Percentiles rank a stretch among this genome's conserved stretches.
phyloP scores from a whole-genome alignment of 2,888 invertebrate genomes.

The Ichneumoninae sp. region DNA sequence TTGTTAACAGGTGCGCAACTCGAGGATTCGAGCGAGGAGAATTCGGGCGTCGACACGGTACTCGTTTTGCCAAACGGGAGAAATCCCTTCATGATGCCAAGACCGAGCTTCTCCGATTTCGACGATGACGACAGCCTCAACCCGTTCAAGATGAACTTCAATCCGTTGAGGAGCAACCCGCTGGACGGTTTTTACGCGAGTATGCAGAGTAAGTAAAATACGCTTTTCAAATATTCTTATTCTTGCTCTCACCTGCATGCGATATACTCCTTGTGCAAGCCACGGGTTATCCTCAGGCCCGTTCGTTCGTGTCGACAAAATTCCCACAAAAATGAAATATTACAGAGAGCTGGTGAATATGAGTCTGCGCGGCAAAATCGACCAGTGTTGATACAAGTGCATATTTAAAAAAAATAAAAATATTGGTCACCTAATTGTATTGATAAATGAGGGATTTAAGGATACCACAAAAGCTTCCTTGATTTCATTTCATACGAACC shows the following conservation, averaged over 20 bases:
- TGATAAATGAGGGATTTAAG: no score
- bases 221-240: slow-evolving; percentile 14
- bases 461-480: no score
- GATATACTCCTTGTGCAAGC: neutral
- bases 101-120: slow-evolving; percentile 53
- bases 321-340: no score
- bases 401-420: no score
- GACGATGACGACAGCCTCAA: slow-evolving; percentile 61
- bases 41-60: slow-evolving; percentile 70
- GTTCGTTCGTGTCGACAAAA: slow-evolving; percentile 4
- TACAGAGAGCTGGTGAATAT: no score
- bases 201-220: slow-evolving; percentile 72
- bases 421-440: no score
- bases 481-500: no score
- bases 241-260: slow-evolving; percentile 13
- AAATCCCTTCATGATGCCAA: slow-evolving; percentile 54
- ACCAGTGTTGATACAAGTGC: no score
- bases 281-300: neutral
- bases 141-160: slow-evolving; percentile 63
- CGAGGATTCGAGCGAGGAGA: slow-evolving; percentile 66
- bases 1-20: slow-evolving; percentile 69
- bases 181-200: slow-evolving; percentile 71
- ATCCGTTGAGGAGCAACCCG: slow-evolving; percentile 70
- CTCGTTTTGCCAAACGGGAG: slow-evolving; percentile 71
- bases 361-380: no score